Evolutionary conservation across 2,888 invertebrate genomes (phyloP).

Genomic region (Thumatha senex): DNA sequence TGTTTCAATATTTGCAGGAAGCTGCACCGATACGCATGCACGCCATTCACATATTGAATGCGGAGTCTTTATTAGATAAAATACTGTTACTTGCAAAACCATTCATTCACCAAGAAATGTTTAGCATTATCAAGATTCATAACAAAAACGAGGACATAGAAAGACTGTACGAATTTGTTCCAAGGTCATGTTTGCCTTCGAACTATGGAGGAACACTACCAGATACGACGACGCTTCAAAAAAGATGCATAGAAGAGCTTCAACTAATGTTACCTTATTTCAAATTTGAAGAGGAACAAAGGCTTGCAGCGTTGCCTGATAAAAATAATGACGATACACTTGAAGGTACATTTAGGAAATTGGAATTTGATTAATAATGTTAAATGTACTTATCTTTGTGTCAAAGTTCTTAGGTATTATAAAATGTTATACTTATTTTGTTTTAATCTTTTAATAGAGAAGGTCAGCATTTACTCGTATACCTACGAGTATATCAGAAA

Average conservation of each 20-base stretch:
- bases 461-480: too few relatives aligned
- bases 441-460: too few relatives aligned
- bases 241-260: slow-evolving; percentile 16
- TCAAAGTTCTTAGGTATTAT: too few relatives aligned
- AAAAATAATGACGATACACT: neutral
- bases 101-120: slow-evolving; percentile 61
- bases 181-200: slow-evolving; percentile 70
- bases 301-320: slow-evolving; percentile 1
- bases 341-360: neutral
- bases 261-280: slow-evolving; percentile 19
- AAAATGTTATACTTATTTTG: too few relatives aligned
- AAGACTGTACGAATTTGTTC: slow-evolving; percentile 57
- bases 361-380: slow-evolving; percentile 4
- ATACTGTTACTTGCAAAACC: slow-evolving; percentile 49
- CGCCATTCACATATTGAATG: slow-evolving; percentile 81
- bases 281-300: slow-evolving; percentile 26
- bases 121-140: slow-evolving; percentile 66
- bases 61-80: slow-evolving; percentile 4
- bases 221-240: slow-evolving; percentile 20
- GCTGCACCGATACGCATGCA: slow-evolving; percentile 80
- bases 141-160: slow-evolving; percentile 61
- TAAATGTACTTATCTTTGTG: neutral
- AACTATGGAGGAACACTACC: slow-evolving; percentile 77
- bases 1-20: slow-evolving; percentile 83
- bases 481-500: too few relatives aligned